Base-by-base conservation (phyloP, 2,888 invertebrate species). In the Sinelater perroti region DNA sequence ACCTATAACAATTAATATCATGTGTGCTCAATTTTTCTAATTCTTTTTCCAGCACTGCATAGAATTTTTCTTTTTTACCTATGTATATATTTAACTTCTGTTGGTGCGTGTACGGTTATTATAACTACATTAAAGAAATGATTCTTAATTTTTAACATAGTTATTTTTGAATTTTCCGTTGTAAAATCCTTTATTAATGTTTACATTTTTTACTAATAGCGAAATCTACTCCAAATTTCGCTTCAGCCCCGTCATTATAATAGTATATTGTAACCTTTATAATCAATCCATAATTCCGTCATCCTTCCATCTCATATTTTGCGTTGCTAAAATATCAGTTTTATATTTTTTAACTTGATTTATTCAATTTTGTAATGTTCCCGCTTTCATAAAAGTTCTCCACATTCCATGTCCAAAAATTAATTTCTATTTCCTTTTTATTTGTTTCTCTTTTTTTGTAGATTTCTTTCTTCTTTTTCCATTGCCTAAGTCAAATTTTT, bases 181-280 rank as follows among this genome's bases (percentile, higher is more conserved):
- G n/a, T n/a, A n/a, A 35, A 35, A 35, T 35, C 35, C 7, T 35
- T 35, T 35, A 35, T 35, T n/a, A n/a, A n/a, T n/a, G n/a, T n/a
- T n/a, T n/a, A n/a, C n/a, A n/a, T n/a, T n/a, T n/a, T n/a, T n/a
- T n/a, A n/a, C n/a, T n/a, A n/a, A n/a, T n/a, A n/a, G n/a, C n/a
- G n/a, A n/a, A n/a, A n/a, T n/a, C n/a, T n/a, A n/a, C n/a, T n/a
- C n/a, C n/a, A n/a, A n/a, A n/a, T n/a, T n/a, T n/a, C n/a, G n/a
- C n/a, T n/a, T n/a, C n/a, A n/a, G n/a, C n/a, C n/a, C n/a, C n/a
- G n/a, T n/a, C n/a, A n/a, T n/a, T n/a, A n/a, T n/a, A n/a, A n/a
- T n/a, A n/a, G n/a, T n/a, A n/a, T n/a, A n/a, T n/a, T n/a, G n/a
- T n/a, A n/a, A n/a, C n/a, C n/a, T n/a, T n/a, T n/a, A n/a, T n/a